phyloP scores from a whole-genome alignment of 2,888 invertebrate species.

The Agrilus biguttatus region DNA sequence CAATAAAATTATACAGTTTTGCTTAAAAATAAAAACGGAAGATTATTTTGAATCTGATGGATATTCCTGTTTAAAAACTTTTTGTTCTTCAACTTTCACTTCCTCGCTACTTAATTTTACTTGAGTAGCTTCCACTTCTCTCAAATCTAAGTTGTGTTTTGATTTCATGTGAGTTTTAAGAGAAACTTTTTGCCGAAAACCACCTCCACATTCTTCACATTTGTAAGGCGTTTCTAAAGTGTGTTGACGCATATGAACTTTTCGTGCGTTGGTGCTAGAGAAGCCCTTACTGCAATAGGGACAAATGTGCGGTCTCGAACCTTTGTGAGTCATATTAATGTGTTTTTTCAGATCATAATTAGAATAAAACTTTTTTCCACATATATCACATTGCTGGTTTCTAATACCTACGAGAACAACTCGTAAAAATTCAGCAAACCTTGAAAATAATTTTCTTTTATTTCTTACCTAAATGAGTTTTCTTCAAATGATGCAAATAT shows the following conservation, averaged over 20 bases:
- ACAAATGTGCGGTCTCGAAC: constrained; percentile 6
- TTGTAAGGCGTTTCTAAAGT: constrained; percentile 7
- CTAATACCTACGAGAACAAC: constrained; percentile 7
- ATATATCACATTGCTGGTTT: constrained; percentile 6
- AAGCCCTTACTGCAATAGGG: constrained; percentile 6
- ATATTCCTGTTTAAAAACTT: no score
- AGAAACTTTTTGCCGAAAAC: constrained; percentile 9
- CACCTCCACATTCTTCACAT: constrained; percentile 5
- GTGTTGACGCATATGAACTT: constrained; percentile 8
- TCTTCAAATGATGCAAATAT: constrained; percentile 19
- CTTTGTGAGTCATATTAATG: constrained; percentile 7
- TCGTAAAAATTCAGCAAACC: not conserved
- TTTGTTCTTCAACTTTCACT: no score
- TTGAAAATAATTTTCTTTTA: not conserved
- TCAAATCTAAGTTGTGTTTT: constrained; percentile 2
- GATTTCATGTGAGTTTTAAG: constrained; percentile 7
- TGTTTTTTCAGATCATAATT: constrained; percentile 7
- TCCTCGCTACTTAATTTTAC: no score
- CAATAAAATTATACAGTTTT: not conserved
- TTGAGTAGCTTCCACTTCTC: not conserved
- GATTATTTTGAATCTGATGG: not conserved
- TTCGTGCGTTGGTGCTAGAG: constrained; percentile 7
- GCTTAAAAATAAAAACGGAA: not conserved
- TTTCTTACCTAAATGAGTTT: constrained; percentile 16
- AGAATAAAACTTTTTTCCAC: constrained; percentile 6